Percentiles rank a stretch among this genome's conserved stretches.
Evolutionary conservation across 2,797 vertebrate genomes (phyloP).

Genomic region (Valencia hispanica): DNA sequence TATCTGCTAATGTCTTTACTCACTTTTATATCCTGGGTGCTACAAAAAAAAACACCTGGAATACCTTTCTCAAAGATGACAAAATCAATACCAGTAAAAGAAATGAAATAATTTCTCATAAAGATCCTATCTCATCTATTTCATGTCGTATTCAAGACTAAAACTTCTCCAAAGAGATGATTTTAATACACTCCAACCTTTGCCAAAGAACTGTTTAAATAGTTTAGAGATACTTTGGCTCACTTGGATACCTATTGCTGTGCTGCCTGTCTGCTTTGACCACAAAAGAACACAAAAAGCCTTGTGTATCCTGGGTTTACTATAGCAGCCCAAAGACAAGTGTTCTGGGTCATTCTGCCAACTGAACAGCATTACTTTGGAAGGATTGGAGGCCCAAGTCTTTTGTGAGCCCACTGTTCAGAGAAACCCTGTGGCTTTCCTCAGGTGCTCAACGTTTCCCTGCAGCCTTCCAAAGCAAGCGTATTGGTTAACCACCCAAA

Average conservation of each 20-base stretch:
- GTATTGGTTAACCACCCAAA: conserved; percentile 77
- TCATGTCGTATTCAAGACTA: conserved; percentile 1
- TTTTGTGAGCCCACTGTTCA: conserved; percentile 57
- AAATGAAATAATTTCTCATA: conserved; percentile 18
- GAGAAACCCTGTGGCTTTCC: conserved; percentile 67
- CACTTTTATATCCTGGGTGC: conserved; percentile 11
- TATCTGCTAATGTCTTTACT: conserved; percentile 2
- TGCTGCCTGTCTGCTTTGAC: conserved; percentile 27
- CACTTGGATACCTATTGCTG: conserved; percentile 44
- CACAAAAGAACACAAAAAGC: conserved; percentile 32
- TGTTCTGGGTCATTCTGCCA: conserved; percentile 53
- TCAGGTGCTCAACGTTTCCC: conserved; percentile 76
- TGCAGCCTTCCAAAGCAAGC: conserved; percentile 70
- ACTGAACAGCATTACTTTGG: conserved; percentile 54
- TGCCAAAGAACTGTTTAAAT: conserved; percentile 24
- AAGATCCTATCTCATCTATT: conserved; percentile 13
- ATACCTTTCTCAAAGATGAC: background rate
- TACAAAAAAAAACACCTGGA: background rate
- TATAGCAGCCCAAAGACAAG: conserved; percentile 55
- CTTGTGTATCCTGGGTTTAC: conserved; percentile 34
- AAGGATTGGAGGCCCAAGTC: conserved; percentile 37
- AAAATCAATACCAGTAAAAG: conserved; percentile 2
- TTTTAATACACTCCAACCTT: conserved; percentile 30
- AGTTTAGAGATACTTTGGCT: conserved; percentile 38
- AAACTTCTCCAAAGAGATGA: conserved; percentile 5